These are phyloP conservation scores for Acrocephalus kingi DNA, from an alignment of 2,113 vertebrate genomes.

Conservation along the genomic window DNA sequence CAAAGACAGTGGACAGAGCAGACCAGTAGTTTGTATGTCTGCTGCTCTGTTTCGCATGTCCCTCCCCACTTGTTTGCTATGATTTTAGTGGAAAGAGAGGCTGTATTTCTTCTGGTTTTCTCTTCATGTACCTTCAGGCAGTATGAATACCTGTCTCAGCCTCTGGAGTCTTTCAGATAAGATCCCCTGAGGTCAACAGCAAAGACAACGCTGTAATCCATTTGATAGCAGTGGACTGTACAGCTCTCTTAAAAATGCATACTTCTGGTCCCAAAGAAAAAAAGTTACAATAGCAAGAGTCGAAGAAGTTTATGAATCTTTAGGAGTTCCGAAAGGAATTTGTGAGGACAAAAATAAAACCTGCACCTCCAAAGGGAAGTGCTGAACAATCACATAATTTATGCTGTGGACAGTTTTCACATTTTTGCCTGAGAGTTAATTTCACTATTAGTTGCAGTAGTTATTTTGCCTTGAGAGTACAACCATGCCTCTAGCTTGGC, in stretches of 20 bases:
- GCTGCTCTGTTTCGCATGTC: not conserved
- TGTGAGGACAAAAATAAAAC: not conserved
- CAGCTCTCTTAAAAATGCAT: not conserved
- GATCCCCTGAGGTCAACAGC: not conserved
- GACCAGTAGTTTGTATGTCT: not conserved
- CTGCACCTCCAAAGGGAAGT: not conserved
- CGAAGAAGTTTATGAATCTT: not conserved
- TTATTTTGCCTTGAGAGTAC: not conserved
- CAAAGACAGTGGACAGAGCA: not conserved
- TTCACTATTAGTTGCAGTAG: not conserved
- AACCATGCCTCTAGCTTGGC: not conserved
- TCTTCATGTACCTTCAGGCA: not conserved
- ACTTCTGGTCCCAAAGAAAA: not conserved
- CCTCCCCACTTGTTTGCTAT: not conserved
- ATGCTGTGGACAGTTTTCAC: not conserved
- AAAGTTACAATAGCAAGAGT: not conserved
- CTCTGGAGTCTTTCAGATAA: not conserved
- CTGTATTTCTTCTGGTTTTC: not conserved
- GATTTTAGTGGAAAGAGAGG: not conserved
- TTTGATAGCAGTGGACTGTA: not conserved
- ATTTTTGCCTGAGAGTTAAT: not conserved
- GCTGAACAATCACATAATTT: not conserved
- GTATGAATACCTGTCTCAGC: not conserved
- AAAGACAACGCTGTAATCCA: not conserved
- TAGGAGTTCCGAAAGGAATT: constrained; percentile 17